Conservation (phyloP, 2,888 invertebrate species). For the Caenorhabditis sp. region DNA sequence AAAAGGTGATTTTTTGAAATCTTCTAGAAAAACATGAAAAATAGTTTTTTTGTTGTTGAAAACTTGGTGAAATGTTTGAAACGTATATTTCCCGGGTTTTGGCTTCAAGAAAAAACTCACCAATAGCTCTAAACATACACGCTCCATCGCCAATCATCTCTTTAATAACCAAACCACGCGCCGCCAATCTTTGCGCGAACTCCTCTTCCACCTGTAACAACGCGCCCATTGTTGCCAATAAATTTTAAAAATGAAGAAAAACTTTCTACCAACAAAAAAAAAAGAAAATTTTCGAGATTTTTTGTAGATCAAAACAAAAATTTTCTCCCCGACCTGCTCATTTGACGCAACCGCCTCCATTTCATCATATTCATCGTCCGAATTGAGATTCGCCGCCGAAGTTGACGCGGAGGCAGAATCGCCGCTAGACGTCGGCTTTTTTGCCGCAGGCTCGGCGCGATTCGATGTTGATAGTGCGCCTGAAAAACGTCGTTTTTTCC, state of each 20-base stretch:
- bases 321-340: no score
- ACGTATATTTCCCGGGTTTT: no score
- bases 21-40: no score
- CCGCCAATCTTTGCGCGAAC: slow-evolving; percentile 79
- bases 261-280: no score
- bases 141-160: slow-evolving; percentile 88
- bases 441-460: background rate
- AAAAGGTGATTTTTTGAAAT: slow-evolving; percentile 1
- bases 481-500: background rate
- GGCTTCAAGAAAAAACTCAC: slow-evolving; percentile 66
- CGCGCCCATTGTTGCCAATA: no score
- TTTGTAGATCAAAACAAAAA: no score
- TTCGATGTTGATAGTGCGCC: background rate
- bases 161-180: slow-evolving; percentile 82
- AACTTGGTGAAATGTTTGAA: no score
- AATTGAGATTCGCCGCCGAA: slow-evolving; percentile 5
- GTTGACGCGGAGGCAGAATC: slow-evolving; percentile 4
- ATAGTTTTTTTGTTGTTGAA: background rate
- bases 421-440: background rate
- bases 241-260: no score
- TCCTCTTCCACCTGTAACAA: slow-evolving; percentile 77
- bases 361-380: slow-evolving; percentile 24
- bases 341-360: background rate
- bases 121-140: slow-evolving; percentile 85
- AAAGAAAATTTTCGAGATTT: no score